Evolutionary conservation across 1,140 invertebrate genomes (phyloP), one percentile per base, ranked within the genome.

Genomic region (Gryllus bimaculatus): DNA sequence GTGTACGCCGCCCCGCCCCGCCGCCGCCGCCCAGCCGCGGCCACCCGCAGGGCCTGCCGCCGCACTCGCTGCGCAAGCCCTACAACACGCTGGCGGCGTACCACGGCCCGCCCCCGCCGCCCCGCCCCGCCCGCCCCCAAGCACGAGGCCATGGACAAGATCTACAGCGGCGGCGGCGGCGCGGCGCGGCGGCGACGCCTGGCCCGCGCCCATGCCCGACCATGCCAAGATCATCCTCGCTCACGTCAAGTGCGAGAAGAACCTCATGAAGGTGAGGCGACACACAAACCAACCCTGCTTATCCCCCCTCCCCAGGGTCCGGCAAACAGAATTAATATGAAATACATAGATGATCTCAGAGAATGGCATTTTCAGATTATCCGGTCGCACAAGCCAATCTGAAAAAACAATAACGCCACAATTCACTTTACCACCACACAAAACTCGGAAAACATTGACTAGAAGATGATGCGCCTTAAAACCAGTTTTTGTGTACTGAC

Each of bases 211-310:
- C 0, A 90, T 91, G 7, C 92, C 90, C 13, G 95, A 96, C 81
- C 95, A 95, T 93, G 94, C 96, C 0, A 95, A 96, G 86, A 96
- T 97, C 77, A 91, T 95, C 7, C 94, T 94, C 7, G 86, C 97
- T 0, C 95, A 98, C 83, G 96, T 97, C 0, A 96, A 97, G 85
- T 98, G 96, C 85, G 96, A 97, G 85, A 97, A 97, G 84, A 96
- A 92, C 84, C 89, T 94, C 73, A 98, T 98, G 96, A 66, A 66
- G 54, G 54, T 66, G 10, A 66, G 54, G 7, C 94, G 8, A 90
- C 90, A 0, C 90, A 91, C 0, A 90, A 91, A 6, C 92, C 90
- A 15, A 95, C 96, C 81, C 95, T 95, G 94, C 94, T 95, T n/a
- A n/a, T n/a, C 26, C 26, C 26, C 1, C 26, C 26, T 39, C 26